Percentiles rank a stretch among this genome's conserved stretches.
phyloP scores from a whole-genome alignment of 2,797 vertebrate genomes.

The Sciurus vulgaris region DNA sequence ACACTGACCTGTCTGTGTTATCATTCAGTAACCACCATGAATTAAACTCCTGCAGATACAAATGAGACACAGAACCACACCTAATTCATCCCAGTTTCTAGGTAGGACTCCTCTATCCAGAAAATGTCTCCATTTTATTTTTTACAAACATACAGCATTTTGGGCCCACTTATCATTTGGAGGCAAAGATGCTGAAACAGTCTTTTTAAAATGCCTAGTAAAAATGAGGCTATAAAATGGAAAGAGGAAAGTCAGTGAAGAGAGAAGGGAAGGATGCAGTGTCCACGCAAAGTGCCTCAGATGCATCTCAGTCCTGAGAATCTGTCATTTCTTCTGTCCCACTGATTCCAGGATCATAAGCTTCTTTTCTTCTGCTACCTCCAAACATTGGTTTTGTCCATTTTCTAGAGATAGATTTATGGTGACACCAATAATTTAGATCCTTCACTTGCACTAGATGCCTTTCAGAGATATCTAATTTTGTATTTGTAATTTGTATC shows the following conservation, averaged over 20 bases:
- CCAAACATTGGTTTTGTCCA: not conserved
- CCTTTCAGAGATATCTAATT: not conserved
- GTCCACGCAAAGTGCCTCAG: not conserved
- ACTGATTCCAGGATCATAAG: not conserved
- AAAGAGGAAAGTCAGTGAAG: not conserved
- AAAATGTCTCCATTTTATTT: not conserved
- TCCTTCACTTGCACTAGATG: not conserved
- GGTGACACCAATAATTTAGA: not conserved
- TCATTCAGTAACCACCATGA: not conserved
- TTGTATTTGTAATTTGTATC: not conserved
- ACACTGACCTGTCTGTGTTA: not conserved
- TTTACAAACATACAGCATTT: conserved; percentile 1
- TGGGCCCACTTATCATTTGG: not conserved
- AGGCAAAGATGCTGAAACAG: not conserved
- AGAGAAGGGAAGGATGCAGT: not conserved
- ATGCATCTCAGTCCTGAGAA: not conserved
- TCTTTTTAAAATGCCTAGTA: not conserved
- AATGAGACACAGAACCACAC: not conserved
- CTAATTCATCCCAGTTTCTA: not conserved
- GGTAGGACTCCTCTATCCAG: not conserved
- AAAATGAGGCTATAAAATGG: not conserved
- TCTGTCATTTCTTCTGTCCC: not conserved
- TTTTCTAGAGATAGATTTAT: not conserved
- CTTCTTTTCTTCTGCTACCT: not conserved
- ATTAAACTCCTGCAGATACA: not conserved